phyloP scores from a whole-genome alignment of 1,140 invertebrate species.

The Eubasilissa regina region DNA sequence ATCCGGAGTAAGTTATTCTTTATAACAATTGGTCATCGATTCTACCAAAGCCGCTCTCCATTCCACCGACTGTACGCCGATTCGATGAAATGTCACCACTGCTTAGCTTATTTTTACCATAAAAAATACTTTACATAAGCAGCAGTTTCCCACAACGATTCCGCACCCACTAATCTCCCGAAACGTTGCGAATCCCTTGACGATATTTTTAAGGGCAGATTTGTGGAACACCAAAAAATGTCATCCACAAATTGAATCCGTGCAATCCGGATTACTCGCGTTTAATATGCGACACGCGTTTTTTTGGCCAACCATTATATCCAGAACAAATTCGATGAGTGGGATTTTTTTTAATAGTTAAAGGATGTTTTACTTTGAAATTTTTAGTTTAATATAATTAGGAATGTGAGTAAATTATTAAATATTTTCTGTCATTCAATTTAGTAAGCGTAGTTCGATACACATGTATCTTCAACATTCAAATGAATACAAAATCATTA shows the following conservation, averaged over 20 bases:
- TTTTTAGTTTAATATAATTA: too few species aligned
- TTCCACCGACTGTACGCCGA: slow-evolving; percentile 4
- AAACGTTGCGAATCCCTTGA: slow-evolving; percentile 12
- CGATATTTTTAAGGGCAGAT: slow-evolving; percentile 29
- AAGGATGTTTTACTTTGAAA: too few species aligned
- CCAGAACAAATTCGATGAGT: background rate
- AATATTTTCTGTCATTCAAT: too few species aligned
- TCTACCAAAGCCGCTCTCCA: background rate
- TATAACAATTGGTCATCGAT: too few species aligned
- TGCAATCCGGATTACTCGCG: slow-evolving; percentile 7
- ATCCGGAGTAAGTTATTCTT: too few species aligned
- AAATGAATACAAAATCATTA: too few species aligned
- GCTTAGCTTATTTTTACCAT: background rate
- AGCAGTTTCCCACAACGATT: background rate
- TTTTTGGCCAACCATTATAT: slow-evolving; percentile 23
- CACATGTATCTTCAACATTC: too few species aligned
- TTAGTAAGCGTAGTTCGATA: too few species aligned
- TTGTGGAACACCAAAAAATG: slow-evolving; percentile 15
- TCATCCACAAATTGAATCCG: slow-evolving; percentile 29
- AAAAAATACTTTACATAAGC: slow-evolving; percentile 15
- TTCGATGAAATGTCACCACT: background rate
- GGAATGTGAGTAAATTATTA: too few species aligned
- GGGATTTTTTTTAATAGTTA: background rate
- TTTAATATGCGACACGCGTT: slow-evolving; percentile 15
- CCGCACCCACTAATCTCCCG: slow-evolving; percentile 28